Evolutionary conservation across 2,113 vertebrate genomes (phyloP).

Genomic region (Penelope pileata): DNA sequence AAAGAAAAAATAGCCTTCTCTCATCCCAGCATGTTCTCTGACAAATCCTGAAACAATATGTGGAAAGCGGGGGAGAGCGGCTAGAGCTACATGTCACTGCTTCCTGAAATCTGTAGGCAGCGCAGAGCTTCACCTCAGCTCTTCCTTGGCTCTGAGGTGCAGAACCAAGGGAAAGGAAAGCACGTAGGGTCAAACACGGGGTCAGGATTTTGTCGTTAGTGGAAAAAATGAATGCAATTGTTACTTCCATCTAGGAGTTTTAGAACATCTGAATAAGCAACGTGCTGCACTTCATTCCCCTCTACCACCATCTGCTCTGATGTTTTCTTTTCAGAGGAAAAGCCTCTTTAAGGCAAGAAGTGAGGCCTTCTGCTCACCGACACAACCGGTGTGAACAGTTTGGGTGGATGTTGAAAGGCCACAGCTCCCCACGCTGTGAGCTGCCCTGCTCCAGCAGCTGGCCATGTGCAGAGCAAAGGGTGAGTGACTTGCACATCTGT

Average conservation of each 20-base stretch:
- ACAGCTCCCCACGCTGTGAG: neutral
- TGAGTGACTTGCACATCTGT: neutral
- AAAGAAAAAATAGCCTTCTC: neutral
- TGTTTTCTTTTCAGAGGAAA: neutral
- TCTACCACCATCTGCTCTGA: neutral
- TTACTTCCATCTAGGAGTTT: constrained; percentile 32
- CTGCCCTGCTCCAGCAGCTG: neutral
- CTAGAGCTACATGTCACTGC: constrained; percentile 1
- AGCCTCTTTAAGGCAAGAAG: neutral
- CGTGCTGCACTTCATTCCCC: neutral
- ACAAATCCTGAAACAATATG: constrained; percentile 71
- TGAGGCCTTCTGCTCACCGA: neutral
- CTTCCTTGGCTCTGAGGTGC: neutral
- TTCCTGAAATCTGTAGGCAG: constrained; percentile 61
- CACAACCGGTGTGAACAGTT: neutral
- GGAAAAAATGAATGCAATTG: constrained; percentile 73
- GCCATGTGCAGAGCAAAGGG: neutral
- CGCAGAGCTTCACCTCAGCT: neutral
- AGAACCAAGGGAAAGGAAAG: neutral
- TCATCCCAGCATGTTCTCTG: constrained; percentile 61
- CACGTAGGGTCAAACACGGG: neutral
- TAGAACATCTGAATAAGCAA: constrained; percentile 5
- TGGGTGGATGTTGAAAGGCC: neutral
- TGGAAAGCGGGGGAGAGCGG: constrained; percentile 62
- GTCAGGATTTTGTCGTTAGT: constrained; percentile 70